Conservation (phyloP, 2,888 invertebrate species). For the Nipponacmea schrenckii region DNA sequence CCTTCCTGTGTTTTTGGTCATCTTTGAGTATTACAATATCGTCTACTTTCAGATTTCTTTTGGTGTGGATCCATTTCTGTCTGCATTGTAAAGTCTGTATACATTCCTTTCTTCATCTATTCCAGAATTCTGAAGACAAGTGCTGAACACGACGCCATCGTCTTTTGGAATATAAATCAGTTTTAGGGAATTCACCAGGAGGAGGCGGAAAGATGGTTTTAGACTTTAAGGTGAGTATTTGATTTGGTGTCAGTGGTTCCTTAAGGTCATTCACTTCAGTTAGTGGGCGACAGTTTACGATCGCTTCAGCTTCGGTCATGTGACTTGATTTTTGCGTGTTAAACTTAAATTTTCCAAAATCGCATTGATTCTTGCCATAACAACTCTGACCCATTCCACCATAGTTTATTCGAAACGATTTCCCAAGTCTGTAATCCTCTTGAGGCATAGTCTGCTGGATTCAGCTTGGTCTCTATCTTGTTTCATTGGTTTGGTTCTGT, state of each 20-base stretch:
- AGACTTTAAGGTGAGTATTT: conserved; percentile 24
- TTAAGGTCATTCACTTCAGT: conserved; percentile 14
- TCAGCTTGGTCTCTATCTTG: conserved; percentile 23
- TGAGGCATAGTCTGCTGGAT: conserved; percentile 32
- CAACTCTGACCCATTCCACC: background rate
- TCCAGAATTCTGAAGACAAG: conserved; percentile 38
- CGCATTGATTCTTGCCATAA: background rate
- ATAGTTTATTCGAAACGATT: background rate
- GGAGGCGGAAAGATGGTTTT: conserved; percentile 11
- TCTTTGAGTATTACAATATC: conserved; percentile 40
- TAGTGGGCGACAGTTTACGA: conserved; percentile 33
- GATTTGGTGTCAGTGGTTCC: conserved; percentile 30
- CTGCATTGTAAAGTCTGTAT: conserved; percentile 28
- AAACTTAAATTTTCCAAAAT: too few species aligned
- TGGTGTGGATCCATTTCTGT: conserved; percentile 29
- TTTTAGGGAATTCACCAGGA: conserved; percentile 29
- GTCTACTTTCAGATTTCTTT: conserved; percentile 28
- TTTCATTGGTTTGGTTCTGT: conserved; percentile 26
- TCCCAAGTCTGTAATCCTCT: conserved; percentile 20
- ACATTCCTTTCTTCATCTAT: conserved; percentile 36
- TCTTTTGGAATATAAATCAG: conserved; percentile 31
- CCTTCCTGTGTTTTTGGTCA: conserved; percentile 26
- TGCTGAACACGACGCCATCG: conserved; percentile 36
- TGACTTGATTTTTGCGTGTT: conserved; percentile 40
- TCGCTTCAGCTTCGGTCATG: conserved; percentile 32